Base-by-base conservation (phyloP, 1,140 invertebrate genomes). In the Spodoptera litura region DNA sequence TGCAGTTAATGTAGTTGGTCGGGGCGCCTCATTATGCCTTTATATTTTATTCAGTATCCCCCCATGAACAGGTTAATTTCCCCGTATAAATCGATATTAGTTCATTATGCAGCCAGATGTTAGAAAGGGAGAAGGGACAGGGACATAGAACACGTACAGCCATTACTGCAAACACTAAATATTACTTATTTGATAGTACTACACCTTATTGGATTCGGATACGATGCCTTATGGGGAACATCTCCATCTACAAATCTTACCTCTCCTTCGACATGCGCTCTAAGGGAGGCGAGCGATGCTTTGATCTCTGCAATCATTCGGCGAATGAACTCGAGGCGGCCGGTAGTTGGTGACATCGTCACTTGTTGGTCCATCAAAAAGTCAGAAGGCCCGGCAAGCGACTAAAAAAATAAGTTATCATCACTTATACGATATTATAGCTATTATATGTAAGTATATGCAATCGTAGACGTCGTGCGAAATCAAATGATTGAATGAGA, bases 351-450 rank as follows among this genome's bases (percentile, higher is more conserved):
- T 77, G 88, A 88, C 68, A 90, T 74, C 83, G 87, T 78, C 52
- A 88, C 27, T 15, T 82, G 80, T 20, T 95, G 94, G 9, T 95
- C 96, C 10, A 82, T 49, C 64, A 96, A 91, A 13, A 96, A 86
- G 68, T 96, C 95, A 3, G 95, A 88, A 13, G 96, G 95, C 55
- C 84, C 90, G 87, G 76, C 83, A 87, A 81, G 78, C 83, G 74
- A 87, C 91, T 85, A 12, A 6, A 4, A 49, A 83, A 83, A 74
- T 76, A 75, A 44, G 9, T 44, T 44, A 44, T 44, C 9, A 1
- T 44, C 9, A 44, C 4, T 4, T 0, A 31, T 2, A 31, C 31
- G 31, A 4, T 2, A 31, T 31, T 31, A 31, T 31, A 31, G 3
- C 31, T 31, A 31, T 31, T 20, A 31, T 31, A 31, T 31, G 0